Evolutionary conservation across 1,140 invertebrate genomes (phyloP), one percentile per base, ranked within the genome.

Genomic region (Tachypleus tridentatus): DNA sequence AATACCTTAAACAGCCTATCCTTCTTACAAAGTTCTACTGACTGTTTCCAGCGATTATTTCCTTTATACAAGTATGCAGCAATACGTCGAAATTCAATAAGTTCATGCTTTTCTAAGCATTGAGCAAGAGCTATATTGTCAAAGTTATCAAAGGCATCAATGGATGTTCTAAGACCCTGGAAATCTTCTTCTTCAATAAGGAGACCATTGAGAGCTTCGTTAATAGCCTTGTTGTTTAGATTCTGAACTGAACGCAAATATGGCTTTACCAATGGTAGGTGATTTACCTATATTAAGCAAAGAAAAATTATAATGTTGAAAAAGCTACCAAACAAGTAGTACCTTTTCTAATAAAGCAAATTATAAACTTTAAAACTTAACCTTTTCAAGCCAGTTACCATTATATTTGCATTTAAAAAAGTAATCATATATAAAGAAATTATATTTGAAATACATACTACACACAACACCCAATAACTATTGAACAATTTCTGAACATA

Each of bases 1-100:
- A 29, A 29, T 29, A 29, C 29, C 29, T 29, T 77, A 80, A 95
- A 98, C 51, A 98, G 79, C 72, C 91, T 84, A 76, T 98, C 95
- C 77, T 96, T 97, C 79, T 99, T 99, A 82, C 96, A 99, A 58
- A 99, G 81, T 77, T 98, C 95, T 60, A 99, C 94, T 58, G 91
- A 95, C 76, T 99, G 96, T 80, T 97, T 98, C 95, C 95, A 99
- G 77, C 96, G 84, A 78, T 98, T 98, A 80, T 98, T 98, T 69
- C 95, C 94, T 82, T 98, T 98, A 81, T 98, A 99, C 51, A 99
- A 79, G 78, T 98, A 98, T 49, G 96, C 97, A 52, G 96, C 95
- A 76, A 99, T 98, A 72, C 96, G 85, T 78, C 97, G 84, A 79
- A 99, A 99, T 79, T 98, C 97, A 60, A 96, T 96, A 53, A 99